Conservation (phyloP, 2,797 vertebrate genomes). For the Enteromius trimaculatus region DNA sequence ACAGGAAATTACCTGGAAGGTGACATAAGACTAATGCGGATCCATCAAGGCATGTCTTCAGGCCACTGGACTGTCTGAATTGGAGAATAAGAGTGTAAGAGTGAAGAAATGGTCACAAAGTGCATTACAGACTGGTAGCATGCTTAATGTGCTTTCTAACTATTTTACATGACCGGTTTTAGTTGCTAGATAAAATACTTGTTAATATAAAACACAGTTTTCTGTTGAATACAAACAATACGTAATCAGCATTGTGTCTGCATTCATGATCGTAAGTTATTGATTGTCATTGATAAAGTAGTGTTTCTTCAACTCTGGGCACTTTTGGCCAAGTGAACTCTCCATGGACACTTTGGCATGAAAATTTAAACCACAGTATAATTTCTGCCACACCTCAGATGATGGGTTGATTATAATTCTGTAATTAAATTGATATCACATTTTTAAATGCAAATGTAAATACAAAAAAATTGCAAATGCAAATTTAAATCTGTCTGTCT, state of each 20-base stretch:
- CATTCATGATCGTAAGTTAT: not conserved
- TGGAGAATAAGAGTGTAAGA: not conserved
- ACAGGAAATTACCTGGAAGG: conserved; percentile 7
- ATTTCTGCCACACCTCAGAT: not conserved
- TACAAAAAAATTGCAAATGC: too few relatives aligned
- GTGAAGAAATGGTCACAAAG: conserved; percentile 10
- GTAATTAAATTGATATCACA: not conserved
- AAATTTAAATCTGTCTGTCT: not conserved
- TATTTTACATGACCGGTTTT: not conserved
- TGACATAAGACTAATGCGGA: conserved; percentile 11
- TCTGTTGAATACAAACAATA: not conserved
- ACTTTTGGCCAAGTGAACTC: not conserved
- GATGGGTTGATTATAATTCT: not conserved
- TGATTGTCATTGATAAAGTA: not conserved
- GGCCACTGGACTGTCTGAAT: conserved; percentile 5
- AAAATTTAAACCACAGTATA: not conserved
- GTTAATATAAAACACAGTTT: not conserved
- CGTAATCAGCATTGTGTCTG: not conserved
- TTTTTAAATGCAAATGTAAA: too few relatives aligned
- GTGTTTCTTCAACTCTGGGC: not conserved
- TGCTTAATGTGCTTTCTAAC: not conserved
- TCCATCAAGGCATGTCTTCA: conserved; percentile 4
- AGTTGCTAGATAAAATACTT: not conserved
- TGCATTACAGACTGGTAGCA: not conserved
- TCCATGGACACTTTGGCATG: not conserved